Evolutionary conservation across 1,140 invertebrate species (phyloP), one percentile per base, ranked within the genome.

Genomic region (Anadara kagoshimensis): DNA sequence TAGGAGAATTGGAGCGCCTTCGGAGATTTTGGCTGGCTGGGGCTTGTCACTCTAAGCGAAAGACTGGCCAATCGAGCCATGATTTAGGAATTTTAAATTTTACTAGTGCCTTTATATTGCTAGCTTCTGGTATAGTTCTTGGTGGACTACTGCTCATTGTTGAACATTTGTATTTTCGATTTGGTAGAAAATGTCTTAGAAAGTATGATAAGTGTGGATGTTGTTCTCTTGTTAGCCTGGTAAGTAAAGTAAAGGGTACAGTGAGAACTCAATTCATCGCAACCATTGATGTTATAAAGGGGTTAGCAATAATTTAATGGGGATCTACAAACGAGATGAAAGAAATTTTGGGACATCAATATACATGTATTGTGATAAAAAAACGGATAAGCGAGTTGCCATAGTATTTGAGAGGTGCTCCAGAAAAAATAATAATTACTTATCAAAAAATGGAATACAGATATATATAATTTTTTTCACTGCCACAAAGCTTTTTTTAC

Each of bases 21-120:
- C 93, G 97, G 79, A 93, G 97, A 82, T 98, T 97, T 87, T 99
- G 98, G 97, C 95, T 99, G 93, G 98, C 97, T 0, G 98, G 98
- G 1, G 96, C 96, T 0, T 99, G 98, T 88, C 83, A 86, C 69
- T 95, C 96, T 0, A 96, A 96, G 83, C 74, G 82, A 10, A 77
- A 82, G 61, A 78, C 78, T 51, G 80, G 81, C 20, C 82, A 84
- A 65, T 83, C 82, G 10, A 92, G 91, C 69, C 96, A 98, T 86
- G 96, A 97, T 0, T 90, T 99, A 75, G 97, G 97, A 7, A 91
- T 99, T 45, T 96, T 98, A 85, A 98, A 99, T 90, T 99, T 99
- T 90, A 94, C 99, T 83, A 81, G 79, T 70, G 98, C 98, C 20
- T 99, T 99, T 88, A 92, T 99, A 16, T 92, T 99, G 69, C 92